These are phyloP conservation scores for Noturus placidus DNA, from an alignment of 2,113 vertebrate species.

Conservation along the genomic window DNA sequence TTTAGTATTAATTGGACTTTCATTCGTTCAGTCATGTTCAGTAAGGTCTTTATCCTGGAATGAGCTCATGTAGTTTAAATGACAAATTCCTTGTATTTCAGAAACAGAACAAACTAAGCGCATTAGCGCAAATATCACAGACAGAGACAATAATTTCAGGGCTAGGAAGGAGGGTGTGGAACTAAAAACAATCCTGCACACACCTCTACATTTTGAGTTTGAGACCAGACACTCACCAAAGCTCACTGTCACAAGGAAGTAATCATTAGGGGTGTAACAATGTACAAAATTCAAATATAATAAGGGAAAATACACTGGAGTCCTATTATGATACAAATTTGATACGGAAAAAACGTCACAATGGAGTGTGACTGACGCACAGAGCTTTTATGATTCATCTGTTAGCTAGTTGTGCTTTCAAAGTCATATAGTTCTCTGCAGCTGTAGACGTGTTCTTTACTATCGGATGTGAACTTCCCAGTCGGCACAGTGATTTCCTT, in stretches of 20 bases:
- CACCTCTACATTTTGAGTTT: background rate
- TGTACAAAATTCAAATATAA: background rate
- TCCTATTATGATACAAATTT: background rate
- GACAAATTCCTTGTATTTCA: background rate
- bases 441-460: background rate
- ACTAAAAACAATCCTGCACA: background rate
- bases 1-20: background rate
- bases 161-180: background rate
- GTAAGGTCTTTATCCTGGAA: background rate
- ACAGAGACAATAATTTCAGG: background rate
- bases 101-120: background rate
- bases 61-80: background rate
- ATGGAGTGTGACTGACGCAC: background rate
- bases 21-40: background rate
- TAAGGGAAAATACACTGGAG: too few species aligned
- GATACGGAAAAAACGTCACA: background rate
- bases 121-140: background rate
- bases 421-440: background rate
- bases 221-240: slow-evolving; percentile 35
- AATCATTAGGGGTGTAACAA: background rate
- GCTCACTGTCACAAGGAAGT: slow-evolving; percentile 24
- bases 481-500: background rate
- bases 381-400: background rate
- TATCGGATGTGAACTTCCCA: background rate
- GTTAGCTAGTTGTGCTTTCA: background rate